Evolutionary conservation across 2,888 invertebrate species (phyloP), one percentile per base, ranked within the genome.

Genomic region (Odiellus spinosus): DNA sequence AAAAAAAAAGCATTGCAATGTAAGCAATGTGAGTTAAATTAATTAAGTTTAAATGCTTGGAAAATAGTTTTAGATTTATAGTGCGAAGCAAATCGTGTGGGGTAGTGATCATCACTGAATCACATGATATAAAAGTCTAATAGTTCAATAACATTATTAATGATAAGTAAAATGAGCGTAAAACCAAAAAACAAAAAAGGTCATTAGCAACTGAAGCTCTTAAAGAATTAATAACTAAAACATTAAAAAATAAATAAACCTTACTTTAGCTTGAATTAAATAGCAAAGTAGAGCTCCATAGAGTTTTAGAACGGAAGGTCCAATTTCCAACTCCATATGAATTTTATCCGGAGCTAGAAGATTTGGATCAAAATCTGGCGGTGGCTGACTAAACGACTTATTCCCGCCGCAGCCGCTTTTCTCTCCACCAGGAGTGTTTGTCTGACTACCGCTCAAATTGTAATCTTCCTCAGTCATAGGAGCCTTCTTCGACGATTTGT

Each of bases 211-310:
- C n/a, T n/a, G n/a, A n/a, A n/a, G n/a, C n/a, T n/a, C n/a, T n/a
- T n/a, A n/a, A n/a, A n/a, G n/a, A n/a, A n/a, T n/a, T n/a, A n/a
- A n/a, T n/a, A n/a, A n/a, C n/a, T n/a, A n/a, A n/a, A n/a, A n/a
- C n/a, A n/a, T n/a, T n/a, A 26, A 26, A 26, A 26, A 4, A 26
- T 26, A 26, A 26, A 26, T 6, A 26, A 8, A 40, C 46, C 54
- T 55, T 59, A 75, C 76, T 64, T 91, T 80, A 38, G 91, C 73
- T 67, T 86, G 82, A 61, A 91, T 77, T 59, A 93, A 83, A 63
- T 85, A 82, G 46, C 83, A 77, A 32, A 98, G 73, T 6, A 95
- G 78, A 15, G 91, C 82, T 3, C 96, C 96, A 61, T 91, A 95
- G 0, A 93, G 74, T 58, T 86, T 76, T 5, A 96, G 68, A 26